Base-by-base conservation (phyloP, 2,888 invertebrate species). In the Marronus borbonicus region DNA sequence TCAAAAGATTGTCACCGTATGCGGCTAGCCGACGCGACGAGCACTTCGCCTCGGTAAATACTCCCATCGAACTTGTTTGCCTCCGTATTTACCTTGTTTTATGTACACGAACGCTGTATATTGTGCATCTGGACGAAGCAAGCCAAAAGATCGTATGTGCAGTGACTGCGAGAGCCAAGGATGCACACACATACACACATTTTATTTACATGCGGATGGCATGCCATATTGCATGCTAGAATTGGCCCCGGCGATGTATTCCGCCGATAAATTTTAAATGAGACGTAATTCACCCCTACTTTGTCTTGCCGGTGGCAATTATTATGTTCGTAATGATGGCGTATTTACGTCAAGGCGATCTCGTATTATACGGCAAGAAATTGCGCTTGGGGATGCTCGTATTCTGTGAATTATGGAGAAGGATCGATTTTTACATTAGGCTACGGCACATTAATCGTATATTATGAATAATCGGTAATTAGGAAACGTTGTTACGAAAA, bases 221-320 rank as follows among this genome's bases (percentile, higher is more conserved):
- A 72, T 44, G 72, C 72, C 39, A 72, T 36, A 58, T 72, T 39
- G 72, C 72, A 58, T 72, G 72, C 39, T 36, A 36, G 31, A 58
- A 2, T 20, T 8, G 49, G 55, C 20, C 39, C 10, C 31, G 17
- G n/a, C 52, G 70, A 70, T 36, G 70, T 55, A 55, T 70, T 55
- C 17, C 31, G 36, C 72, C 72, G 72, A 72, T 72, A 72, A 58
- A 72, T 72, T 72, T 72, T 72, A 72, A 72, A 72, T 72, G 72
- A 72, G 72, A 58, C 72, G 72, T 72, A 72, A 72, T 72, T 72
- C 14, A 58, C 52, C 72, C 52, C 58, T 50, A 58, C 58, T 72
- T 72, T 58, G 58, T 72, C 58, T 39, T 39, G 72, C 39, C 70
- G 36, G 17, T 39, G 70, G 70, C 58, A 58, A 72, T 58, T 72